Conservation (phyloP, 1,140 invertebrate genomes). For the Plodia interpunctella region DNA sequence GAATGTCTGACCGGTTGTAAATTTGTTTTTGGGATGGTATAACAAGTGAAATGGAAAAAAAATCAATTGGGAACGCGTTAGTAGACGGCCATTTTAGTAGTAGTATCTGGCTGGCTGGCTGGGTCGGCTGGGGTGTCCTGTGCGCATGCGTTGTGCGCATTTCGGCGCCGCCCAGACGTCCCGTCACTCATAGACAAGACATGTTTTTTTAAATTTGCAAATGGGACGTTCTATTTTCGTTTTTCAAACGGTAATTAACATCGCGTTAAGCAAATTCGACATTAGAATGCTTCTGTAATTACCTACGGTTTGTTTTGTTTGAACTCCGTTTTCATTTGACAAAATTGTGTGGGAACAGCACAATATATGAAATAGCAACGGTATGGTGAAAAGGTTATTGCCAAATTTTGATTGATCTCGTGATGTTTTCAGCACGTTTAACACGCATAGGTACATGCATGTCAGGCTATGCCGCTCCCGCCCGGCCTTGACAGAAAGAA, state of each 20-base stretch:
- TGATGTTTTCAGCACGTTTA: too few relatives aligned
- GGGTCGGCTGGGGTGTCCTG: constrained; percentile 23
- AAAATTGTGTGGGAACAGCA: too few relatives aligned
- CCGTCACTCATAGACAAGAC: constrained; percentile 14
- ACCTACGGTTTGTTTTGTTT: too few relatives aligned
- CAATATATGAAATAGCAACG: too few relatives aligned
- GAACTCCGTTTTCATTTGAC: too few relatives aligned
- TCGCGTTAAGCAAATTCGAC: neutral
- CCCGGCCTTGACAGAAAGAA: too few relatives aligned
- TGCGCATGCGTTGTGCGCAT: constrained; percentile 41
- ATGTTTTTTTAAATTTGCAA: constrained; percentile 13
- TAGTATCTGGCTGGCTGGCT: constrained; percentile 32
- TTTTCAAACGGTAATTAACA: constrained; percentile 10
- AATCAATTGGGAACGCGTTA: constrained; percentile 47
- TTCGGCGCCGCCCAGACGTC: constrained; percentile 19
- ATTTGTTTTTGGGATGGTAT: constrained; percentile 9
- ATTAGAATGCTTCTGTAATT: neutral
- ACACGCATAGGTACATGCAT: too few relatives aligned
- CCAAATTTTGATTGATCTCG: too few relatives aligned
- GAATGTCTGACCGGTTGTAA: neutral
- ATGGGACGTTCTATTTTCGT: constrained; percentile 9
- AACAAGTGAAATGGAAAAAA: constrained; percentile 35
- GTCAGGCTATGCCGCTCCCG: too few relatives aligned
- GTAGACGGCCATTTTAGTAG: constrained; percentile 47
- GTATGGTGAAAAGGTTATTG: too few relatives aligned